phyloP scores from a whole-genome alignment of 2,888 invertebrate species.

The Cetonia aurata region DNA sequence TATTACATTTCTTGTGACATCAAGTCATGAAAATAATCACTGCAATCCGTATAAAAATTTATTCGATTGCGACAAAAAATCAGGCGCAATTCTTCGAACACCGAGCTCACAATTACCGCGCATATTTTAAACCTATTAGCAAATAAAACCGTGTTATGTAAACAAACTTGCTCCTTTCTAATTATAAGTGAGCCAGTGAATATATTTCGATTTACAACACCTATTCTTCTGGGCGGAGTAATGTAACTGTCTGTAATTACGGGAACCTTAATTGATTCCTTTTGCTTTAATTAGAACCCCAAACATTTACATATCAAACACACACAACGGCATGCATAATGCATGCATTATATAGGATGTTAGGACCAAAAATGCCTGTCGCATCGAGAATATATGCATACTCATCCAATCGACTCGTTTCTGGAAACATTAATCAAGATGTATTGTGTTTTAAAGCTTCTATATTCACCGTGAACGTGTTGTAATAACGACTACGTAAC shows the following conservation, averaged over 20 bases:
- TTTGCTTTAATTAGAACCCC: slow-evolving; percentile 22
- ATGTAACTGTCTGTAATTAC: slow-evolving; percentile 30
- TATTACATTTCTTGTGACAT: no score
- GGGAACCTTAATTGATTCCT: slow-evolving; percentile 23
- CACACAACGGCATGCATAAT: slow-evolving; percentile 5
- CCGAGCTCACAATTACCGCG: no score
- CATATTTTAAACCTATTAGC: no score
- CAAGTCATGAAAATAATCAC: no score
- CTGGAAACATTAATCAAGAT: slow-evolving; percentile 15
- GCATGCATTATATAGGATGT: slow-evolving; percentile 3
- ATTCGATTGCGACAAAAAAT: no score
- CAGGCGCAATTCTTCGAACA: no score
- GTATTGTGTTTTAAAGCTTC: slow-evolving; percentile 5
- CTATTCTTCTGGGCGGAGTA: slow-evolving; percentile 7
- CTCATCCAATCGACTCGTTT: slow-evolving; percentile 5
- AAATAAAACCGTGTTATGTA: background rate
- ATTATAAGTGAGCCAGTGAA: slow-evolving; percentile 5
- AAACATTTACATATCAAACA: slow-evolving; percentile 27
- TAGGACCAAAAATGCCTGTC: background rate
- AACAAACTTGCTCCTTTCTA: background rate
- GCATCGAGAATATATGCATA: slow-evolving; percentile 2
- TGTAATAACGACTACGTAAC: slow-evolving; percentile 12
- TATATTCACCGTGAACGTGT: background rate
- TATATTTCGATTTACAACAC: slow-evolving; percentile 14
- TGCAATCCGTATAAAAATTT: no score